Evolutionary conservation across 2,113 vertebrate species (phyloP), one percentile per base, ranked within the genome.

Genomic region (Rhea americana): DNA sequence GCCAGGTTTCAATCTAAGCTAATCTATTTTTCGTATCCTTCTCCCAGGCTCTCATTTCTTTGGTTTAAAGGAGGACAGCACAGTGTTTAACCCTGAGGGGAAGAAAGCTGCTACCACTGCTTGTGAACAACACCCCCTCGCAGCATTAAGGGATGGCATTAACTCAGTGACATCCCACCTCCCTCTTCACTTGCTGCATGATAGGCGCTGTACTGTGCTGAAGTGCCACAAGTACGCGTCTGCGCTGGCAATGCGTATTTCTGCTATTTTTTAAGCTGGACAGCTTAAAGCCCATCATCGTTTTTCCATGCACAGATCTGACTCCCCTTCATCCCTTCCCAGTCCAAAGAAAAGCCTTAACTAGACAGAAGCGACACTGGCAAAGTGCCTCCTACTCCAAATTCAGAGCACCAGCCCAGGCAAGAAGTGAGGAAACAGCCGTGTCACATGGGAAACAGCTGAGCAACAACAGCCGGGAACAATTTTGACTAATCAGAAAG

Each of bases 1-100:
- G 48, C 67, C 58, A 89, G 58, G 81, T 62, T 93, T 87, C 78
- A 82, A 80, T 82, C 82, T 87, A 92, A 95, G 50, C 50, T 86
- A 35, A 85, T 85, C 58, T 89, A 43, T 89, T 90, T 96, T 95
- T 93, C 85, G 88, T 82, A 90, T 50, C 30, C 70, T 87, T 83
- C 73, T 91, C 73, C 73, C 1, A 0, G 70, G n/a, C 53, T 90
- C 80, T 70, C 9, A 28, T 75, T 67, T 91, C 84, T 15, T 20
- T 2, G 2, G 39, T 83, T 91, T 80, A 77, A 91, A 85, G 82
- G 75, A 92, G 63, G 62, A 82, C 68, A 83, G 62, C 12, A 65
- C 22, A 28, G 20, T 56, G 41, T 48, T 85, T 85, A 83, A 55
- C 17, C 50, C 35, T 9, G 39, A 35, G 65, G 58, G 55, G 11